Evolutionary conservation across 2,797 vertebrate species (phyloP).

Genomic region (Chrosomus eos): DNA sequence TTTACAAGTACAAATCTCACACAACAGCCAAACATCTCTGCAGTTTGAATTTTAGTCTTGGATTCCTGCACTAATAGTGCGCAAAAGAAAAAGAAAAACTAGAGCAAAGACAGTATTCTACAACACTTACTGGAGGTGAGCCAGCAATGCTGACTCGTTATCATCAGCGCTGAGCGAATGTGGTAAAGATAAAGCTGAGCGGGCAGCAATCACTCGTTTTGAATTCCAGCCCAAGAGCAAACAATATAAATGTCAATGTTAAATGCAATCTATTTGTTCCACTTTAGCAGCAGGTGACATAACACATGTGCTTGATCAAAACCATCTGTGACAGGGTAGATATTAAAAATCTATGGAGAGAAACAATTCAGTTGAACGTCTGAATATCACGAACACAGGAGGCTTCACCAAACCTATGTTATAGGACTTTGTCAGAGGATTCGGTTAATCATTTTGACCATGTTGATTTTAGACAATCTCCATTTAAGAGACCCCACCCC

Average conservation of each 20-base stretch:
- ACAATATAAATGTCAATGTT: slow-evolving; percentile 63
- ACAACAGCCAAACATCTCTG: background rate
- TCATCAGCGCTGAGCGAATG: background rate
- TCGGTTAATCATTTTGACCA: background rate
- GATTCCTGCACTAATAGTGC: background rate
- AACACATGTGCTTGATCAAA: slow-evolving; percentile 38
- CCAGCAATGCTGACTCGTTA: background rate
- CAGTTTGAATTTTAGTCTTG: background rate
- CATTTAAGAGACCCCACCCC: background rate
- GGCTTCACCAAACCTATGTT: slow-evolving; percentile 12
- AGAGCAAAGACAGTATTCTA: background rate
- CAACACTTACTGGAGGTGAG: background rate
- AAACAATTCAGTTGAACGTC: slow-evolving; percentile 41
- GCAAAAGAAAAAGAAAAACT: background rate
- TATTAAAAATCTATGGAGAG: slow-evolving; percentile 55
- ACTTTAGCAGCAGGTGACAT: slow-evolving; percentile 21
- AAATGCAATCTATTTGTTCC: slow-evolving; percentile 51
- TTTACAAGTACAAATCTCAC: background rate
- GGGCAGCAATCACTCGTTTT: slow-evolving; percentile 4
- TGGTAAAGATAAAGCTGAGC: slow-evolving; percentile 32
- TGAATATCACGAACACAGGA: slow-evolving; percentile 36
- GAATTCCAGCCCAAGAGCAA: slow-evolving; percentile 6
- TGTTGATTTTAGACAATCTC: background rate
- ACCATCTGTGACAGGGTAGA: slow-evolving; percentile 55
- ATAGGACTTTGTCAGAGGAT: background rate